A percentile compares a stretch with the other conserved stretches of the same genome.
phyloP scores from a whole-genome alignment of 2,113 vertebrate species.

The human (Homo sapiens) region GRCh38 chr1:196533501-196534000 shows the following conservation, averaged over 20 bases:
- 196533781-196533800: not conserved
- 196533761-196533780: not conserved
- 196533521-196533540: not conserved
- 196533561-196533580: not conserved
- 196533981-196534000: not conserved
- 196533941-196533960: not conserved
- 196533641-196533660: not conserved
- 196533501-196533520: not conserved
- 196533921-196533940: too few relatives aligned
- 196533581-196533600: not conserved
- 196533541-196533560: not conserved
- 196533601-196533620: not conserved
- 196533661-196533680: not conserved
- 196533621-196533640: not conserved
- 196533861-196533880: not conserved
- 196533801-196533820: not conserved
- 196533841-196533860: not conserved
- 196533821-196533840: not conserved
- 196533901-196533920: not conserved
- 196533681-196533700: not conserved
- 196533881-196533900: accelerated
- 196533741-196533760: not conserved
- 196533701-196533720: not conserved
- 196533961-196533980: not conserved
- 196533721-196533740: not conserved